These are phyloP conservation scores for Ochropleura plecta DNA, from an alignment of 2,888 invertebrate species.

Conservation along the genomic window DNA sequence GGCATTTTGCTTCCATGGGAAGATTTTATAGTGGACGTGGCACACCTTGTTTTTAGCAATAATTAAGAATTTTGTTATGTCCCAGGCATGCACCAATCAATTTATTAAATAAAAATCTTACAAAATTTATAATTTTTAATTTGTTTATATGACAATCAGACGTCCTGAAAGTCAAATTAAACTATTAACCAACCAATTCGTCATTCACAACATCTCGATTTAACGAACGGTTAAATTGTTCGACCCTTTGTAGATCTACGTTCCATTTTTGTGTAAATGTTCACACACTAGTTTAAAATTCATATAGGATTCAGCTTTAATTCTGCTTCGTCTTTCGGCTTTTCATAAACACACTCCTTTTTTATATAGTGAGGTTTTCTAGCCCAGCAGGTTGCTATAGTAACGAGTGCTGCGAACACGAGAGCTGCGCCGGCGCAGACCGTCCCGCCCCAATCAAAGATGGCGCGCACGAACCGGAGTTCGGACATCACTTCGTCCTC, in stretches of 20 bases:
- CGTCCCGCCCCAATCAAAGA: conserved; percentile 83
- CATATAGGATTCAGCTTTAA: conserved; percentile 81
- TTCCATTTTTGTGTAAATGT: conserved; percentile 56
- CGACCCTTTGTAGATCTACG: conserved; percentile 57
- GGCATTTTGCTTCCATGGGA: background rate
- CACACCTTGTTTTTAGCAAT: background rate
- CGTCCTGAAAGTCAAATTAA: background rate
- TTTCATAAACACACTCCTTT: conserved; percentile 73
- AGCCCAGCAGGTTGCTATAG: conserved; percentile 79
- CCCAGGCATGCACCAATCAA: background rate
- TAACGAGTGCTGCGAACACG: conserved; percentile 86
- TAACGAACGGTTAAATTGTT: conserved; percentile 18
- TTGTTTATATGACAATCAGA: background rate
- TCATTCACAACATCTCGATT: conserved; percentile 13
- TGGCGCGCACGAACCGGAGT: conserved; percentile 82
- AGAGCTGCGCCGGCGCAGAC: conserved; percentile 86
- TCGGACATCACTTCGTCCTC: conserved; percentile 90
- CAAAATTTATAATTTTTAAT: conserved; percentile 31
- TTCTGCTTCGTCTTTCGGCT: conserved; percentile 82
- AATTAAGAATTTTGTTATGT: background rate
- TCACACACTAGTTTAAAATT: conserved; percentile 50
- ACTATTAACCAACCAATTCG: conserved; percentile 12
- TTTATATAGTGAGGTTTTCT: conserved; percentile 73
- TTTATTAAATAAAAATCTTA: conserved; percentile 10
- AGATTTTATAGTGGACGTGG: background rate